Evolutionary conservation across 2,113 vertebrate species (phyloP), one percentile per base, ranked within the genome.

Genomic region (Psittacus erithacus): DNA sequence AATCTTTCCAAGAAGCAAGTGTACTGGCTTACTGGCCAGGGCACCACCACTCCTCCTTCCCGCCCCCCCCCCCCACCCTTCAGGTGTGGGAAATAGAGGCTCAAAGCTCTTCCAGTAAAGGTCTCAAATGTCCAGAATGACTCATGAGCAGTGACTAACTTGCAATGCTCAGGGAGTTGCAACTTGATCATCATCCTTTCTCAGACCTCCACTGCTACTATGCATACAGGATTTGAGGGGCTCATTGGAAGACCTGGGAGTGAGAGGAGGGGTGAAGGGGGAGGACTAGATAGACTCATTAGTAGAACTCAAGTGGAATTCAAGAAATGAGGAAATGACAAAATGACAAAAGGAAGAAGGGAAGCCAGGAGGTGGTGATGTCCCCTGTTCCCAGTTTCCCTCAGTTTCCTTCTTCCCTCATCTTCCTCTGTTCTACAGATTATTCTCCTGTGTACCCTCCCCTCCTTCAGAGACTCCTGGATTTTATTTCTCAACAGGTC

Each of bases 261-360:
- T 0, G 35, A 10, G 4, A 6, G 6, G 0, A 0, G 38, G 28
- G 24, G 20, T 59, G 33, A 62, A 13, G 6, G 19, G 10, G 14
- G 9, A 10, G 55, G 43, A 79, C 64, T 39, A 57, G 52, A 17
- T 23, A 88, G 57, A 85, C 33, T 15, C 43, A 79, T 79, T 11
- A 82, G 60, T 2, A 82, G 39, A 82, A 85, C 41, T 71, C 33
- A 59, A 67, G 33, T 10, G 8, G 20, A 88, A 68, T 88, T 79
- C 1, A 3, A 68, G 31, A 79, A 93, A 57, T 19, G 3, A 68
- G 13, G 17, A 43, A 63, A 35, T 29, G 9, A 75, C 23, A 64
- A 84, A 15, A 88, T 11, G 22, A 22, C 6, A 6, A 88, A 82
- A 7, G 23, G 29, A 95, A 79, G 8, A 87, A 82, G 6, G 23